Evolutionary conservation across 2,797 vertebrate species (phyloP), one percentile per base, ranked within the genome.

Genomic region (Lophotriccus pileatus): DNA sequence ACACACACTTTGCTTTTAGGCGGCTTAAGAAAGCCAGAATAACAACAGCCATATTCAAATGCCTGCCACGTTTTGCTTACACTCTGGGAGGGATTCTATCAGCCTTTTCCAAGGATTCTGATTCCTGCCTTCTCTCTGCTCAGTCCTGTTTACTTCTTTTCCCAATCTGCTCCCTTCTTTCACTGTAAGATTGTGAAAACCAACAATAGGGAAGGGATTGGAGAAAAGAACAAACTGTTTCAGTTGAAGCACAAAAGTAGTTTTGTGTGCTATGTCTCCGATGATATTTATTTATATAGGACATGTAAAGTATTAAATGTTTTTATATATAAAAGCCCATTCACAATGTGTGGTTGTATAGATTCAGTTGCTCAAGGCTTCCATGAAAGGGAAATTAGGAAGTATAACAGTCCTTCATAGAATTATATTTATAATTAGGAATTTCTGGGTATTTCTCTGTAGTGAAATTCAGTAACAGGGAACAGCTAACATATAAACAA

Each of bases 61-160:
- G 62, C 59, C 36, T 93, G 66, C 70, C 94, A 76, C 2, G 1
- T 84, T 96, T 86, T 90, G 39, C 53, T 86, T 91, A 20, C 32
- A 4, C 47, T 86, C 75, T 58, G 69, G 52, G 46, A 86, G 69
- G 39, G 52, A 52, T 95, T 86, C 74, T 89, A 49, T 73, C 58
- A 70, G 78, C 25, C n/a, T 87, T 91, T 64, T 89, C 22, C 2
- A 7, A 86, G 69, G 70, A 78, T 63, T 75, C 85, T 36, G 9
- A 88, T 70, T 86, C 50, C 80, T 73, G 25, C 47, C 44, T 84
- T 78, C 63, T 84, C 69, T 80, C 76, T 86, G 49, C 47, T 94
- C 44, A 63, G 59, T 60, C 28, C 66, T 81, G 39, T 84, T 94
- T 90, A 52, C 80, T 95, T 85, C 66, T 88, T 81, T 76, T 90